Percentiles rank a stretch among this genome's conserved stretches.
Evolutionary conservation across 2,113 vertebrate genomes (phyloP).

Genomic region (Agapornis roseicollis): DNA sequence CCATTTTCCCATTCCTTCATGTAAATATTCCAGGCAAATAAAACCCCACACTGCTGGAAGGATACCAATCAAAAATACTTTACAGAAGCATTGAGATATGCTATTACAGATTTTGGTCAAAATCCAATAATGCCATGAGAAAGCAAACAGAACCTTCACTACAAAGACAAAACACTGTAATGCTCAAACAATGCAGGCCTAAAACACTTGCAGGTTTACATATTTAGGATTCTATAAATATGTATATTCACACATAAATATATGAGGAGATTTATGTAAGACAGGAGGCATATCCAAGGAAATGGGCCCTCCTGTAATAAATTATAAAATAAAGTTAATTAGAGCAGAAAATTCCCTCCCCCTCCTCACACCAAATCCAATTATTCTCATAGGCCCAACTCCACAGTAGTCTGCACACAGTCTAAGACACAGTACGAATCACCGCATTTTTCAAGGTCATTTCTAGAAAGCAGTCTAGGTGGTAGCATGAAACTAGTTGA

Average conservation of each 20-base stretch:
- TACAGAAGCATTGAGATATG: not conserved
- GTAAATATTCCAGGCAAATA: not conserved
- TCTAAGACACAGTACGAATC: not conserved
- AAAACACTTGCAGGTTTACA: not conserved
- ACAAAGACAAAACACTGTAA: not conserved
- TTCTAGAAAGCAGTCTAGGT: not conserved
- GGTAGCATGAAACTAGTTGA: not conserved
- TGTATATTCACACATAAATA: slow-evolving; percentile 17
- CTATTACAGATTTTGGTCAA: not conserved
- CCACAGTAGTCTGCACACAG: not conserved
- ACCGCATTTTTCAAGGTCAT: slow-evolving; percentile 23
- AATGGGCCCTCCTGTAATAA: not conserved
- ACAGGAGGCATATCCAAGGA: not conserved
- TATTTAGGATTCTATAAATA: slow-evolving; percentile 29
- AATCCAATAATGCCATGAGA: not conserved
- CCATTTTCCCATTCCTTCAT: not conserved
- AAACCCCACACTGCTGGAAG: accelerated
- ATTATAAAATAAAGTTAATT: slow-evolving; percentile 64
- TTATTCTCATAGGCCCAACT: not conserved
- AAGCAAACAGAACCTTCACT: not conserved
- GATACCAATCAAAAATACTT: not conserved
- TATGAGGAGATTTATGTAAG: not conserved
- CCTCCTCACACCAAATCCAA: slow-evolving; percentile 41
- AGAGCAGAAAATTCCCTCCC: slow-evolving; percentile 33
- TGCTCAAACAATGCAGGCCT: not conserved